Evolutionary conservation across 2,888 invertebrate species (phyloP).

Genomic region (Erannis defoliaria): DNA sequence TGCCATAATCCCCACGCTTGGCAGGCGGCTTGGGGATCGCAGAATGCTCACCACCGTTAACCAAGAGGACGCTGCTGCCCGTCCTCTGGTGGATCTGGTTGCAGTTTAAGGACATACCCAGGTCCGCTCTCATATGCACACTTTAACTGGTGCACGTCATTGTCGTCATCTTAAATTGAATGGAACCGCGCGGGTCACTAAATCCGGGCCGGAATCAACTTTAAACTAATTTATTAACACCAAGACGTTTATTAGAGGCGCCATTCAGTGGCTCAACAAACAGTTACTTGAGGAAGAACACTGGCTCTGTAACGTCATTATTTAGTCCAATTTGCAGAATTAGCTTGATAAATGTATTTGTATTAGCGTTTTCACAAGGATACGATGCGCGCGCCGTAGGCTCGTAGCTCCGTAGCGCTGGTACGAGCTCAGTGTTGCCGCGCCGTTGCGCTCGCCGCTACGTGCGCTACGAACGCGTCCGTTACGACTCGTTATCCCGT

Average conservation of each 20-base stretch:
- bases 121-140: neutral
- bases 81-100: too few relatives aligned
- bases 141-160: constrained; percentile 25
- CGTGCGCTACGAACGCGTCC: constrained; percentile 47
- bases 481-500: constrained; percentile 12
- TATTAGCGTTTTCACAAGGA: constrained; percentile 75
- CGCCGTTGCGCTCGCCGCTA: constrained; percentile 55
- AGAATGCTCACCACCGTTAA: too few relatives aligned
- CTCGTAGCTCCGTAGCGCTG: constrained; percentile 55
- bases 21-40: too few relatives aligned
- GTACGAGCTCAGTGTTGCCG: constrained; percentile 68
- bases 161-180: constrained; percentile 54
- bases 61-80: too few relatives aligned
- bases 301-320: constrained; percentile 76
- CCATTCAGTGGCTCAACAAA: constrained; percentile 68
- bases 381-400: constrained; percentile 82
- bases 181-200: constrained; percentile 51
- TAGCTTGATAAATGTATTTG: constrained; percentile 83
- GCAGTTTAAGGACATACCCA: too few relatives aligned
- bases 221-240: constrained; percentile 73
- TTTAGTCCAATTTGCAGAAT: constrained; percentile 84
- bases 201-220: constrained; percentile 60
- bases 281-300: constrained; percentile 64
- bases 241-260: constrained; percentile 68
- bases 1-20: too few relatives aligned